Percentiles rank a stretch among this genome's conserved stretches.
phyloP scores from a whole-genome alignment of 2,113 vertebrate species.

The Xyliphius kryptos region DNA sequence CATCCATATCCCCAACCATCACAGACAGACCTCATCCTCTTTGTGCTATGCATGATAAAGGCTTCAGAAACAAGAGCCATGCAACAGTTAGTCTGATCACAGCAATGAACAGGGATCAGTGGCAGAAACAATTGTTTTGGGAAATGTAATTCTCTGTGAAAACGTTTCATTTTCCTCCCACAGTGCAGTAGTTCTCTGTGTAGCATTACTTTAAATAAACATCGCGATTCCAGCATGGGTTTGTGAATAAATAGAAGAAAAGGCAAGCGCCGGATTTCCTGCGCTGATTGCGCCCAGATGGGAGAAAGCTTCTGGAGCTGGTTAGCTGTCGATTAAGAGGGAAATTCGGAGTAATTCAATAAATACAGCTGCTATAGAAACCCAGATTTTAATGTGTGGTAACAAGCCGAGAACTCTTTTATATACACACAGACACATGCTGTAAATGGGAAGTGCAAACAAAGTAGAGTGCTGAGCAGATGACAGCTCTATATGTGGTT shows the following conservation, averaged over 20 bases:
- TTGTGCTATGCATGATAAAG: too few species aligned
- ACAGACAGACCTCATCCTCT: too few species aligned
- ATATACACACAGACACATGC: conserved; percentile 10
- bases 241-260: conserved; percentile 62
- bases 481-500: conserved; percentile 20
- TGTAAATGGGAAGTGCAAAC: conserved; percentile 7
- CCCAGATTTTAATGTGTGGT: conserved; percentile 62
- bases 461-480: conserved; percentile 9
- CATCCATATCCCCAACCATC: too few species aligned
- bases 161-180: conserved; percentile 41
- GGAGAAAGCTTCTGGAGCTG: conserved; percentile 60
- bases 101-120: conserved; percentile 21
- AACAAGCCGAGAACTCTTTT: conserved; percentile 53
- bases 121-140: conserved; percentile 38
- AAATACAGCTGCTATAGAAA: conserved; percentile 65
- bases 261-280: conserved; percentile 57
- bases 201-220: conserved; percentile 71
- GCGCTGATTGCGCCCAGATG: conserved; percentile 69
- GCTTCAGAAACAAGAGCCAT: neutral
- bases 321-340: conserved; percentile 65
- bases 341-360: conserved; percentile 68
- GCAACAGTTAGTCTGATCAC: conserved; percentile 19
- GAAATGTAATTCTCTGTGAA: conserved; percentile 45
- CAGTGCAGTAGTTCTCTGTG: conserved; percentile 62
- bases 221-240: conserved; percentile 53